phyloP scores from a whole-genome alignment of 1,140 invertebrate genomes.

The Lordiphosa stackelbergi region DNA sequence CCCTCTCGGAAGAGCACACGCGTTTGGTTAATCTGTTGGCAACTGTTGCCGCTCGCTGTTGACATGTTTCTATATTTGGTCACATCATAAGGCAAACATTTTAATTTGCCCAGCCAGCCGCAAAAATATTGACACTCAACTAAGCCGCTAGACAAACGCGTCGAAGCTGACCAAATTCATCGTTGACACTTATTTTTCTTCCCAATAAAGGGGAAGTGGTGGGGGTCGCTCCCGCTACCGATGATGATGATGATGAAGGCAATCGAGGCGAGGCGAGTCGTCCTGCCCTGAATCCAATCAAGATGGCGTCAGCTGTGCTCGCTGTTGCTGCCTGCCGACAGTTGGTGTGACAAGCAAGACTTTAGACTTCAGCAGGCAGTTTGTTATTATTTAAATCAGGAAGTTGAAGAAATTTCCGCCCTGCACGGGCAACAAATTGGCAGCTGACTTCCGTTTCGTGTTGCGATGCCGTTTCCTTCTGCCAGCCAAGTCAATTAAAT shows the following conservation, averaged over 20 bases:
- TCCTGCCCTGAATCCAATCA: conserved; percentile 16
- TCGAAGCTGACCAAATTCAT: conserved; percentile 32
- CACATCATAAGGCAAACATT: conserved; percentile 68
- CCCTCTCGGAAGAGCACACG: background rate
- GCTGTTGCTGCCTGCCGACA: conserved; percentile 33
- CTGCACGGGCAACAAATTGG: conserved; percentile 68
- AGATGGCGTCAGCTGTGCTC: conserved; percentile 17
- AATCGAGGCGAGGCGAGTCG: conserved; percentile 36
- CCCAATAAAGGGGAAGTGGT: background rate
- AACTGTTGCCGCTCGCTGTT: conserved; percentile 10
- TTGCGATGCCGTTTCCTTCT: conserved; percentile 13
- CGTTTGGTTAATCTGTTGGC: background rate
- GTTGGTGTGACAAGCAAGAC: conserved; percentile 66
- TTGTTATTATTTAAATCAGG: conserved; percentile 76
- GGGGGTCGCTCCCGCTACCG: conserved; percentile 11
- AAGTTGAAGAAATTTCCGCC: conserved; percentile 75
- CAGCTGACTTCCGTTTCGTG: conserved; percentile 42
- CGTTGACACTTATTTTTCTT: conserved; percentile 18
- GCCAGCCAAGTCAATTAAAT: conserved; percentile 64
- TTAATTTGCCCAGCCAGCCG: conserved; percentile 53
- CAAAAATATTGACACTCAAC: conserved; percentile 64
- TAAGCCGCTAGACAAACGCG: conserved; percentile 49
- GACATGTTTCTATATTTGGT: conserved; percentile 31
- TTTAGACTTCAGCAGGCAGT: conserved; percentile 46
- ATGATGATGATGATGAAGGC: conserved; percentile 32